Evolutionary conservation across 2,888 invertebrate species (phyloP).

Genomic region (Bombylius discolor): DNA sequence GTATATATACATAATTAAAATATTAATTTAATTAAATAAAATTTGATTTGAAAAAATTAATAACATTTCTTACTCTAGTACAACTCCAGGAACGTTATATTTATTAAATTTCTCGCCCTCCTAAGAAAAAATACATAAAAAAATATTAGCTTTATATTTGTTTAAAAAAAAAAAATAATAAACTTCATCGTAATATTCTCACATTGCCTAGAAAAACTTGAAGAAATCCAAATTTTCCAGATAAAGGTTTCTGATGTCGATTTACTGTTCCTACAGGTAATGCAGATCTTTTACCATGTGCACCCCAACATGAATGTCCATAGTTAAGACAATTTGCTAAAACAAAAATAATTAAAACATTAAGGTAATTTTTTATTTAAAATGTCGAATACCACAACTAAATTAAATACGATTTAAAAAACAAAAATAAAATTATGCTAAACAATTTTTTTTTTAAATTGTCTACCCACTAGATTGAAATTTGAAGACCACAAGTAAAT

Average conservation of each 20-base stretch:
- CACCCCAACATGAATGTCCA: slow-evolving; percentile 34
- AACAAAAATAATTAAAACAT: slow-evolving; percentile 9
- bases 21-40: not conserved
- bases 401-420: no score
- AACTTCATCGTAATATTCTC: not conserved
- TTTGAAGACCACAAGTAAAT: no score
- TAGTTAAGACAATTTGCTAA: slow-evolving; percentile 33
- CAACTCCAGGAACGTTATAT: not conserved
- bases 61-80: not conserved
- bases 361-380: not conserved
- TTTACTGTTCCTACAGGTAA: not conserved
- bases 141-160: not conserved
- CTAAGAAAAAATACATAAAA: not conserved
- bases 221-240: not conserved
- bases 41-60: not conserved
- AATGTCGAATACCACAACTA: no score
- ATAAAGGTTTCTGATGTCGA: not conserved
- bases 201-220: slow-evolving; percentile 1
- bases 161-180: not conserved
- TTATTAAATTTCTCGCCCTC: not conserved
- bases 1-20: not conserved
- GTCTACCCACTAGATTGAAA: no score
- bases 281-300: slow-evolving; percentile 27
- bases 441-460: no score
- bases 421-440: no score